Evolutionary conservation across 2,113 vertebrate species (phyloP).

Genomic region (Thinocorus orbignyianus): DNA sequence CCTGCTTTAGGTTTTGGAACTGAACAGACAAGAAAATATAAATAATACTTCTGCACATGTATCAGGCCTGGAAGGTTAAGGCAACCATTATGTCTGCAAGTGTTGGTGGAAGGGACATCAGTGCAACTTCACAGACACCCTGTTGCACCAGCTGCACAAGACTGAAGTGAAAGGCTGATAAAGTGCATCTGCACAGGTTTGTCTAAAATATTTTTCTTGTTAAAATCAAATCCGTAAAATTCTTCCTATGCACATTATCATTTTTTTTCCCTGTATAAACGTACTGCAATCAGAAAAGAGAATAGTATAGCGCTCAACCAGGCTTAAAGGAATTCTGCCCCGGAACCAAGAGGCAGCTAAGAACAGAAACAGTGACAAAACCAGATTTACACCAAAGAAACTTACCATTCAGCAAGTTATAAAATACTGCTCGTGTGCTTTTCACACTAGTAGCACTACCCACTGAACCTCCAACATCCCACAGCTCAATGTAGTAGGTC

Average conservation of each 20-base stretch:
- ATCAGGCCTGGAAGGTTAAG: neutral
- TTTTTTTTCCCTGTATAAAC: neutral
- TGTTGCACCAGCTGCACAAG: neutral
- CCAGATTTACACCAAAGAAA: neutral
- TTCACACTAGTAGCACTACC: constrained; percentile 93
- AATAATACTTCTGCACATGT: neutral
- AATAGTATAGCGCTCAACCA: neutral
- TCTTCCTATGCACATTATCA: fast-evolving
- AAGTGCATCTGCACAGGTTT: neutral
- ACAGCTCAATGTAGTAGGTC: constrained; percentile 94
- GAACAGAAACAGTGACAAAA: neutral
- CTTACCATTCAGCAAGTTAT: constrained; percentile 93
- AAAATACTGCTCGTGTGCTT: constrained; percentile 96
- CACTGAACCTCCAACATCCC: constrained; percentile 96
- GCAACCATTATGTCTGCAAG: neutral
- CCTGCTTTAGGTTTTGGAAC: neutral
- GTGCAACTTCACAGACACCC: neutral
- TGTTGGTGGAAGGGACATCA: neutral
- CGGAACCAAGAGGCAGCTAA: neutral
- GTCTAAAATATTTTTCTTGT: neutral
- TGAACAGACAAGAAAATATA: neutral
- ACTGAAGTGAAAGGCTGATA: neutral
- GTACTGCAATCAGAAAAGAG: neutral
- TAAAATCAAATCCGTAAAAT: neutral
- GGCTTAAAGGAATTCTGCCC: neutral